Evolutionary conservation across 2,888 invertebrate species (phyloP).

Genomic region (Eupelmus urozonus): DNA sequence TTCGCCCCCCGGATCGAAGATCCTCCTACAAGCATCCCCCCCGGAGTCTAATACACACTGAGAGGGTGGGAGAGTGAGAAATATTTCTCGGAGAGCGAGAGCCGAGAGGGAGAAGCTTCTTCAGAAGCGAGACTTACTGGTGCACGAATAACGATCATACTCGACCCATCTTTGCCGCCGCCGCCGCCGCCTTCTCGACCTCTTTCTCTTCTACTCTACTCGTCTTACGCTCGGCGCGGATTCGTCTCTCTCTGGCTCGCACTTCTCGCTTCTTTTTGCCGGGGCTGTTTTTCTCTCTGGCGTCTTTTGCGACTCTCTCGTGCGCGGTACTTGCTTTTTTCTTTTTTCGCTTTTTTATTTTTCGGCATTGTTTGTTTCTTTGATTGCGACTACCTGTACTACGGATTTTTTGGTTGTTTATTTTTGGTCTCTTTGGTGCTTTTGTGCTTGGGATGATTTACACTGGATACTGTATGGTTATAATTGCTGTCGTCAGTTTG

Average conservation of each 20-base stretch:
- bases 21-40: neutral
- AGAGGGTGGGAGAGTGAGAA: slow-evolving; percentile 47
- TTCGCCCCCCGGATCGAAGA: slow-evolving; percentile 53
- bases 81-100: slow-evolving; percentile 60
- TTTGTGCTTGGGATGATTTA: too few relatives aligned
- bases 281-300: slow-evolving; percentile 11
- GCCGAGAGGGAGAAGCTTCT: slow-evolving; percentile 47
- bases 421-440: neutral
- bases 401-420: neutral
- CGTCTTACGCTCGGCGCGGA: slow-evolving; percentile 14
- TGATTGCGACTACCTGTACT: neutral
- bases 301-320: slow-evolving; percentile 1
- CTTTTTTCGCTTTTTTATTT: neutral
- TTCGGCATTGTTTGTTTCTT: neutral
- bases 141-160: slow-evolving; percentile 65
- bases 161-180: slow-evolving; percentile 51
- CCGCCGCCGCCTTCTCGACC: slow-evolving; percentile 41
- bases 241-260: neutral
- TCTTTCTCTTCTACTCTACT: slow-evolving; percentile 21
- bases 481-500: too few relatives aligned
- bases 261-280: neutral
- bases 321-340: neutral
- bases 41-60: slow-evolving; percentile 33
- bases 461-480: too few relatives aligned
- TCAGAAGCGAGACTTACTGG: slow-evolving; percentile 63